A percentile compares a stretch with the other conserved stretches of the same genome.
phyloP scores from a whole-genome alignment of 2,113 vertebrate genomes.

The Galbula dea region DNA sequence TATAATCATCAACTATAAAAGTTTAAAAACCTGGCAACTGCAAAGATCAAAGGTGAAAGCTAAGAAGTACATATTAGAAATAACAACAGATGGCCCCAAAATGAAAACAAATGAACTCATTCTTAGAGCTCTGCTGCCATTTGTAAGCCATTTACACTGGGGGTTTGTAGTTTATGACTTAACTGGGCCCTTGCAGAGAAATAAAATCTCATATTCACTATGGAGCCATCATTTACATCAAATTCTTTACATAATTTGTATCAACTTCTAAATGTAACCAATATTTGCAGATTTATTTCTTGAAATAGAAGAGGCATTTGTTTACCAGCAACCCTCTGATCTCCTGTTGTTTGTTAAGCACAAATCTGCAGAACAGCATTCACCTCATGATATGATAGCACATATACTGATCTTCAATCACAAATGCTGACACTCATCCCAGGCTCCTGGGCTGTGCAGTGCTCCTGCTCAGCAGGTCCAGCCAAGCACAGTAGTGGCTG shows the following conservation, averaged over 20 bases:
- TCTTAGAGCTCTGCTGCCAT: slow-evolving; percentile 15
- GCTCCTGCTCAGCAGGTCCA: slow-evolving; percentile 16
- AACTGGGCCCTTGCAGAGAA: slow-evolving; percentile 23
- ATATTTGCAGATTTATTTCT: background rate
- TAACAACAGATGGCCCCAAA: slow-evolving; percentile 57
- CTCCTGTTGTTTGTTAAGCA: background rate
- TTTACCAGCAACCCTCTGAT: background rate
- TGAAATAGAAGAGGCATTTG: background rate
- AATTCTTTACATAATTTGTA: slow-evolving; percentile 28
- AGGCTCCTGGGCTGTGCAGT: background rate
- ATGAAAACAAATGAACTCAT: slow-evolving; percentile 68
- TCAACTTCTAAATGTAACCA: slow-evolving; percentile 52
- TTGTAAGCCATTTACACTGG: slow-evolving; percentile 27
- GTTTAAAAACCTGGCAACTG: slow-evolving; percentile 9
- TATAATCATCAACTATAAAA: slow-evolving; percentile 17
- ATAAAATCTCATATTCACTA: slow-evolving; percentile 26
- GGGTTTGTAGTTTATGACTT: slow-evolving; percentile 34
- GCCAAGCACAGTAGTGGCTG: background rate
- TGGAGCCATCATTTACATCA: background rate
- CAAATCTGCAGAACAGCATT: background rate
- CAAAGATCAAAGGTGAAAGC: slow-evolving; percentile 61
- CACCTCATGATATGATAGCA: background rate
- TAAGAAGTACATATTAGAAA: slow-evolving; percentile 47
- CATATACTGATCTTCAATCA: background rate
- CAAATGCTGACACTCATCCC: slow-evolving; percentile 2